Percentiles rank a stretch among this genome's conserved stretches.
phyloP scores from a whole-genome alignment of 2,888 invertebrate genomes.

The Catocala nupta region DNA sequence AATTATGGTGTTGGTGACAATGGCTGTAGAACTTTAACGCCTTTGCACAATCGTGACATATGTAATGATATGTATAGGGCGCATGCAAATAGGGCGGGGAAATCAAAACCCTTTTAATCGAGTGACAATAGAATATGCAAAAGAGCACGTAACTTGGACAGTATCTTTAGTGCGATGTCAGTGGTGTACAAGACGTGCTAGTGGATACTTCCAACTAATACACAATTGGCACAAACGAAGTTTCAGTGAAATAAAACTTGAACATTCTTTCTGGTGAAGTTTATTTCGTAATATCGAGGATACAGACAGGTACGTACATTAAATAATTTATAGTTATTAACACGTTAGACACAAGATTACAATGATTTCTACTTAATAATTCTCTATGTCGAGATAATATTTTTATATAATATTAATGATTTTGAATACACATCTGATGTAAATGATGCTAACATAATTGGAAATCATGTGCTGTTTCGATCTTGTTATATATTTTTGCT shows the following conservation, averaged over 20 bases:
- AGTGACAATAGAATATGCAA: slow-evolving; percentile 73
- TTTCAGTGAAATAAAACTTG: slow-evolving; percentile 46
- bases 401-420: slow-evolving; percentile 27
- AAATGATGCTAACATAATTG: slow-evolving; percentile 26
- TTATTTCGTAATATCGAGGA: slow-evolving; percentile 52
- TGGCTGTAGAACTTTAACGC: slow-evolving; percentile 37
- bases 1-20: slow-evolving; percentile 1
- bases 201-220: slow-evolving; percentile 59
- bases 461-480: slow-evolving; percentile 24
- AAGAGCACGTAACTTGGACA: slow-evolving; percentile 61
- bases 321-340: slow-evolving; percentile 23
- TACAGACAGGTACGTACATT: slow-evolving; percentile 49
- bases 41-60: slow-evolving; percentile 48
- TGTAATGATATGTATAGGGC: slow-evolving; percentile 32
- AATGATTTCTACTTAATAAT: slow-evolving; percentile 36
- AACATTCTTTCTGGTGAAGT: slow-evolving; percentile 67
- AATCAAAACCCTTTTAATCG: slow-evolving; percentile 65
- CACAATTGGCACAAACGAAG: slow-evolving; percentile 22
- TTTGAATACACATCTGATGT: slow-evolving; percentile 32
- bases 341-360: slow-evolving; percentile 40
- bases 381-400: slow-evolving; percentile 22
- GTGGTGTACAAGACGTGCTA: slow-evolving; percentile 66
- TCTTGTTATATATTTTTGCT: slow-evolving; percentile 10
- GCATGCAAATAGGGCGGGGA: slow-evolving; percentile 66
- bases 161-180: slow-evolving; percentile 63